Conservation (phyloP, 2,113 vertebrate genomes). For the Thermophis baileyi region DNA sequence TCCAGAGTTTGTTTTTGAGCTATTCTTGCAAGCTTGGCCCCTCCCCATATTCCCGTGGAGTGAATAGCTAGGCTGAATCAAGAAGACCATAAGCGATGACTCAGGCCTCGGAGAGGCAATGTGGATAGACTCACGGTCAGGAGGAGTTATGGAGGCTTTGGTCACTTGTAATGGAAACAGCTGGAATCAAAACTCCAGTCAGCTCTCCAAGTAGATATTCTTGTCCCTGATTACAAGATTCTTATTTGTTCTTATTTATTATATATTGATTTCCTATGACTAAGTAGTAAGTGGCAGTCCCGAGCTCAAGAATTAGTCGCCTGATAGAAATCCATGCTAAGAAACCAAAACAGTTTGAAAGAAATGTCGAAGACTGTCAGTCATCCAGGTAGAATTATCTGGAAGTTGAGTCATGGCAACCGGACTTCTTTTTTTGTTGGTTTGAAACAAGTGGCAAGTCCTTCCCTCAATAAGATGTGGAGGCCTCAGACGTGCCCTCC, state of each 20-base stretch:
- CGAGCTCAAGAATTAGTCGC: not conserved
- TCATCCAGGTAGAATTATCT: not conserved
- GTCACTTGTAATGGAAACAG: not conserved
- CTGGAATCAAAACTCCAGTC: not conserved
- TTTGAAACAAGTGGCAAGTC: not conserved
- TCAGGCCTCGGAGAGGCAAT: conserved; percentile 16
- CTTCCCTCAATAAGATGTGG: not conserved
- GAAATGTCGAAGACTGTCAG: not conserved
- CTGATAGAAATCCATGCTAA: not conserved
- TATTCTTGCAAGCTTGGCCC: conserved; percentile 32
- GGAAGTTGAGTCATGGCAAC: not conserved
- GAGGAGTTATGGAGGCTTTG: not conserved
- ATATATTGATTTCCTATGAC: not conserved
- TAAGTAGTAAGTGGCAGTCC: not conserved
- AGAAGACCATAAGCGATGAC: conserved; percentile 34
- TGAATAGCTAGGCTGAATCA: conserved; percentile 40
- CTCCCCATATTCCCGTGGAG: not conserved
- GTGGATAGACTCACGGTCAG: not conserved
- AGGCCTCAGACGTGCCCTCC: not conserved
- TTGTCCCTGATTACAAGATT: not conserved
- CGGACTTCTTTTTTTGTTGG: not conserved
- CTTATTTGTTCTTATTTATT: not conserved
- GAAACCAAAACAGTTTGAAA: not conserved
- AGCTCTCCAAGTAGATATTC: not conserved
- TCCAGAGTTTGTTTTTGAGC: conserved; percentile 52